Evolutionary conservation across 2,888 invertebrate genomes (phyloP).

Genomic region (Entomobrya proxima): DNA sequence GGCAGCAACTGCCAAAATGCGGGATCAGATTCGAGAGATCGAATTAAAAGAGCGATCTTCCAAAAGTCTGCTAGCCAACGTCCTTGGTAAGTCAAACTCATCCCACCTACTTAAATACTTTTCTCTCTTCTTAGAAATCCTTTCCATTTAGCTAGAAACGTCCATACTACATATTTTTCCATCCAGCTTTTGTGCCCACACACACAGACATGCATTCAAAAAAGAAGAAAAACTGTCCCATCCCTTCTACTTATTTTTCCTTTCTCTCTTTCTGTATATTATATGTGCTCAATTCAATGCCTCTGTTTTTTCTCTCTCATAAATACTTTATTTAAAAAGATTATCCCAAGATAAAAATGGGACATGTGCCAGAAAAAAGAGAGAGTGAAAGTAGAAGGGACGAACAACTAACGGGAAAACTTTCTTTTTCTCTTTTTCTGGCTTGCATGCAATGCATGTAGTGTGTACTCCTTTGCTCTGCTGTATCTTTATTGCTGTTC

Average conservation of each 20-base stretch:
- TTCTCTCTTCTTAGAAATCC: too few relatives aligned
- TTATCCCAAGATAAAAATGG: slow-evolving; percentile 38
- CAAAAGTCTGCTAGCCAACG: slow-evolving; percentile 96
- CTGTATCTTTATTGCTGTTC: slow-evolving; percentile 43
- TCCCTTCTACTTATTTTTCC: too few relatives aligned
- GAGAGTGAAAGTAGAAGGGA: slow-evolving; percentile 33
- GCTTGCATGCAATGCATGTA: neutral
- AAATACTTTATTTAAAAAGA: slow-evolving; percentile 3
- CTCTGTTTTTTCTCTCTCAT: neutral
- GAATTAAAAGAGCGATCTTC: slow-evolving; percentile 94
- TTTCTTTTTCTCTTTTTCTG: too few relatives aligned
- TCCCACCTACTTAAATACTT: too few relatives aligned
- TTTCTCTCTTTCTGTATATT: too few relatives aligned
- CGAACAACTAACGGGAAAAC: too few relatives aligned
- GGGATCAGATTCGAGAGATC: slow-evolving; percentile 87
- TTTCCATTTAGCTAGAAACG: too few relatives aligned
- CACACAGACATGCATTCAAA: too few relatives aligned
- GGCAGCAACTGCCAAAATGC: slow-evolving; percentile 76
- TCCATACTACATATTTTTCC: too few relatives aligned
- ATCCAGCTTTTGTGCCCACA: too few relatives aligned
- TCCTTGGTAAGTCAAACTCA: slow-evolving; percentile 81
- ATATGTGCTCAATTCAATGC: too few relatives aligned
- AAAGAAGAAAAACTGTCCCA: too few relatives aligned
- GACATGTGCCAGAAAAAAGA: slow-evolving; percentile 43
- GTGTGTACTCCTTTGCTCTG: neutral